These are phyloP conservation scores for Podabrus alpinus DNA, from an alignment of 2,888 invertebrate genomes.

Conservation along the genomic window DNA sequence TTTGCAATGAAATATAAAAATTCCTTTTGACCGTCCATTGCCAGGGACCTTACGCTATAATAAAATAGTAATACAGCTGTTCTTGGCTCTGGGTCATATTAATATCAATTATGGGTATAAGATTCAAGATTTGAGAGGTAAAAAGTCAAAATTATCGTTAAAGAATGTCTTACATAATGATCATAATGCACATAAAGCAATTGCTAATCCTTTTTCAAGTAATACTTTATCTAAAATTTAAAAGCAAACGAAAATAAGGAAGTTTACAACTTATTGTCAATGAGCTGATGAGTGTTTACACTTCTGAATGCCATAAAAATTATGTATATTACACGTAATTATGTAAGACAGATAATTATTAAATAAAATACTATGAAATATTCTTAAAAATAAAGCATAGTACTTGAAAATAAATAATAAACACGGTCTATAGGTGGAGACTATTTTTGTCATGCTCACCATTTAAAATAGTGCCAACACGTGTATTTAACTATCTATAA, in stretches of 20 bases:
- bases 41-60: no score
- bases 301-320: background rate
- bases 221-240: no score
- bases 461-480: constrained; percentile 11
- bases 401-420: background rate
- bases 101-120: no score
- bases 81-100: no score
- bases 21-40: no score
- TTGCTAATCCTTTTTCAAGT: no score
- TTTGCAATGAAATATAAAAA: no score
- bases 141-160: no score
- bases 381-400: background rate
- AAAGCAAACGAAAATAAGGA: background rate
- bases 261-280: background rate
- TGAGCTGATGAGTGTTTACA: background rate
- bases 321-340: background rate
- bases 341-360: constrained; percentile 2
- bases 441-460: constrained; percentile 3
- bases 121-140: no score
- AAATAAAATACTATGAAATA: background rate
- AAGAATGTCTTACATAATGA: no score
- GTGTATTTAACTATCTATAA: constrained; percentile 7
- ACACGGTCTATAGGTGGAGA: background rate
- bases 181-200: no score
- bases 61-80: no score